Conservation (phyloP, 2,797 vertebrate species). For the Eupleurogrammus muticus region DNA sequence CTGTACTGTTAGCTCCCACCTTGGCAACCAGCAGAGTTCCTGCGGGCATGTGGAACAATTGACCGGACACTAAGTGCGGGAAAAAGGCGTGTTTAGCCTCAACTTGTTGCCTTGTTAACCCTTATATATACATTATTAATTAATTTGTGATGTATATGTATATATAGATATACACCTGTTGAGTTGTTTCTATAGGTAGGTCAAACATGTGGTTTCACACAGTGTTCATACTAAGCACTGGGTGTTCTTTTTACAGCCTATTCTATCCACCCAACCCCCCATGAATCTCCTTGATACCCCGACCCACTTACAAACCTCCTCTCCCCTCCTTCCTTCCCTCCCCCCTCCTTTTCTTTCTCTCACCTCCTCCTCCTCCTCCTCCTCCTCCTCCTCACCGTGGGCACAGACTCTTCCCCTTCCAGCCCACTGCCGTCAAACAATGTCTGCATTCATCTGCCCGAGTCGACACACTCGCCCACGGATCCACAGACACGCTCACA, state of each 20-base stretch:
- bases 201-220: slow-evolving; percentile 23
- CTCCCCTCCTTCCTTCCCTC: slow-evolving; percentile 49
- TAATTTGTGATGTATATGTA: background rate
- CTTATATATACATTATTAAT: background rate
- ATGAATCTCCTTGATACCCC: slow-evolving; percentile 65
- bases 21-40: slow-evolving; percentile 42
- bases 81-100: background rate
- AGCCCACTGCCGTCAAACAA: slow-evolving; percentile 80
- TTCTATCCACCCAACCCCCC: slow-evolving; percentile 65
- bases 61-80: slow-evolving; percentile 18
- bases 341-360: slow-evolving; percentile 20
- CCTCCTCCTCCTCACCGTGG: slow-evolving; percentile 51
- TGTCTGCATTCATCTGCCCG: slow-evolving; percentile 77
- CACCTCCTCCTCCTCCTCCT: slow-evolving; percentile 17
- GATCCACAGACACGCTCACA: slow-evolving; percentile 52
- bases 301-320: slow-evolving; percentile 71
- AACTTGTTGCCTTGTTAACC: slow-evolving; percentile 15
- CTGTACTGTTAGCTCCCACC: slow-evolving; percentile 29
- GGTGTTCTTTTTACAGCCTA: slow-evolving; percentile 56
- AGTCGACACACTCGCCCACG: slow-evolving; percentile 49
- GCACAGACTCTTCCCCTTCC: slow-evolving; percentile 73
- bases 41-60: slow-evolving; percentile 32
- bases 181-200: slow-evolving; percentile 6
- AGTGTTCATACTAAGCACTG: slow-evolving; percentile 20
- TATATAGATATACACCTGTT: background rate